Evolutionary conservation across 2,888 invertebrate genomes (phyloP), one percentile per base, ranked within the genome.

Genomic region (Drosophila histrio): DNA sequence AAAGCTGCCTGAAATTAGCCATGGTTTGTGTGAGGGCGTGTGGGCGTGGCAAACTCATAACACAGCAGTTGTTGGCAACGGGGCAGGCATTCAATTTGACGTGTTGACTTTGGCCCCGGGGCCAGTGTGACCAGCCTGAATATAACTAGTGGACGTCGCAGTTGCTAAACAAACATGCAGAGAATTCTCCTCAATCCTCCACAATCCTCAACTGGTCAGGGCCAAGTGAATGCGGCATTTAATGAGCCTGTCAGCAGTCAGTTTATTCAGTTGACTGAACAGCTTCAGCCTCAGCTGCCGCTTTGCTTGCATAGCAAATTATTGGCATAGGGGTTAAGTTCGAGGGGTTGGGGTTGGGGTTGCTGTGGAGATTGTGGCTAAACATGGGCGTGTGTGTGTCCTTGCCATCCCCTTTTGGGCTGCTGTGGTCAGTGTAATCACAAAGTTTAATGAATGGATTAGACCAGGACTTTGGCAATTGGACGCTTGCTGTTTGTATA

Each of bases 391-490:
- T 52, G 56, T 39, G 47, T 36, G 53, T 77, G 63, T 58, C 22
- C 53, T 17, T 34, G 32, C 19, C 54, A 24, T 21, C 44, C 62
- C 61, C 54, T 21, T 47, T 52, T 36, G 5, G 5, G 4, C 6
- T 15, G 36, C 22, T 73, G 70, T 73, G 84, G 88, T 88, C 88
- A 84, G 87, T 62, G 75, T 87, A 88, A 87, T 87, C 88, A 83
- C 70, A 75, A 88, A 84, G 84, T 86, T 88, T 88, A 84, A 84
- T 88, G 84, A 84, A 84, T 68, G 72, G 88, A 87, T 84, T 88
- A 84, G 66, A 30, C 47, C 52, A 26, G 49, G 8, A 15, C 38
- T 13, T 9, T 24, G 21, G 24, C 36, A 28, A 44, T 38, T 7
- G 19, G 49, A 49, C 49, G 30, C n/a, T 19, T 19, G 17, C 24